Evolutionary conservation across 2,113 vertebrate species (phyloP), one percentile per base, ranked within the genome.

Genomic region (Condylura cristata): DNA sequence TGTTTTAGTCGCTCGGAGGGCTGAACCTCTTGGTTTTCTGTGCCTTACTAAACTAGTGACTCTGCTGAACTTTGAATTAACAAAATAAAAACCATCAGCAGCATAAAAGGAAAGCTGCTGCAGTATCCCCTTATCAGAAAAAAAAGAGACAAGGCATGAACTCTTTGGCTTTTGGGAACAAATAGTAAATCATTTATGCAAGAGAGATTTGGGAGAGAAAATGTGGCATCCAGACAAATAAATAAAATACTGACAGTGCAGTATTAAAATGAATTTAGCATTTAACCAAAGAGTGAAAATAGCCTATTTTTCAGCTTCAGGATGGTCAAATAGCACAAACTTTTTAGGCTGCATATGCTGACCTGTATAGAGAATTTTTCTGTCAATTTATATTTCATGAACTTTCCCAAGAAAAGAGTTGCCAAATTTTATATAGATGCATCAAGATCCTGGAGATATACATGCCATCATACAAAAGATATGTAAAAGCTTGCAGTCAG

Each of bases 111-210:
- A 65, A 93, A 96, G 95, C 91, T 46, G 60, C 91, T 44, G 80
- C 86, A 96, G 85, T 96, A 96, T 93, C 95, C 96, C 96, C 96
- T 97, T 97, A 97, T 96, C 94, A 90, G 92, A 75, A 94, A 85
- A 85, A 72, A 91, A 95, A 96, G 95, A 97, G 93, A 96, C 89
- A 96, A 97, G 95, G 96, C 93, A 92, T 88, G 93, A 88, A 96
- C 93, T 96, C 94, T 96, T 94, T 0, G 1, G 97, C 96, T 96
- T 95, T 56, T 94, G 91, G 91, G 94, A 95, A 97, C 84, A 97
- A 97, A 94, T 76, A 92, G 93, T 96, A 96, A 97, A 96, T 97
- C 96, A 97, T 96, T 97, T 97, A 96, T 90, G 91, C 93, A 95
- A 95, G 94, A 96, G 70, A 96, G 93, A 96, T 96, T 97, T 97